Evolutionary conservation across 2,113 vertebrate genomes (phyloP), one percentile per base, ranked within the genome.

Genomic region (Phocoena phocoena): DNA sequence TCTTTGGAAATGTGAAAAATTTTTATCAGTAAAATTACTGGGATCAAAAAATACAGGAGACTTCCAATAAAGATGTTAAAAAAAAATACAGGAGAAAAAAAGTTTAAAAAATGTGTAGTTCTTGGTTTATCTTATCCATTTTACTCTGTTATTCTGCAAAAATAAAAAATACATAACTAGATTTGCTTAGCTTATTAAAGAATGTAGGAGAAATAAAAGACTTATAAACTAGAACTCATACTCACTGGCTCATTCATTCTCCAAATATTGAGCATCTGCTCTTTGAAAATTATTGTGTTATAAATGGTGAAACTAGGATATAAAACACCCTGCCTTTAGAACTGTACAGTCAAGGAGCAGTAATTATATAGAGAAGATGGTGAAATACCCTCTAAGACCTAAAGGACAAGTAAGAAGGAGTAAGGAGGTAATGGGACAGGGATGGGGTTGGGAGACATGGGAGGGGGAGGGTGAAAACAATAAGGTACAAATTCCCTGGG

Each of bases 151-250:
- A 25, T 60, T 90, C 12, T 84, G 33, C 65, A 90, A 86, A 93
- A 89, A 73, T 86, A 96, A 93, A 96, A 85, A 20, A 67, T 81
- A 18, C 41, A 36, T 76, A 83, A n/a, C 18, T 89, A 58, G 33
- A 70, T 60, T 88, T 87, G 17, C 44, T 96, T 96, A 63, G 3
- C 15, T 94, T 90, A 38, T 25, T 97, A 33, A 94, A 25, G 28
- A 94, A 90, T 84, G 13, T 58, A 83, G 14, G n/a, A 70, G 25
- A 87, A 97, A 97, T 96, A 97, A 97, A 98, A 68, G 44, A n/a
- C 70, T 90, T 83, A 68, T 73, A 70, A 92, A 87, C n/a, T 62
- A 47, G 6, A 95, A 85, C n/a, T 93, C n/a, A 44, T 88, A 85
- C 4, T 90, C 44, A 74, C 31, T 68, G 63, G 18, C 65, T 97